Percentiles rank a stretch among this genome's conserved stretches.
Conservation (phyloP, 1,140 invertebrate species). For the Magallana ariakensis region DNA sequence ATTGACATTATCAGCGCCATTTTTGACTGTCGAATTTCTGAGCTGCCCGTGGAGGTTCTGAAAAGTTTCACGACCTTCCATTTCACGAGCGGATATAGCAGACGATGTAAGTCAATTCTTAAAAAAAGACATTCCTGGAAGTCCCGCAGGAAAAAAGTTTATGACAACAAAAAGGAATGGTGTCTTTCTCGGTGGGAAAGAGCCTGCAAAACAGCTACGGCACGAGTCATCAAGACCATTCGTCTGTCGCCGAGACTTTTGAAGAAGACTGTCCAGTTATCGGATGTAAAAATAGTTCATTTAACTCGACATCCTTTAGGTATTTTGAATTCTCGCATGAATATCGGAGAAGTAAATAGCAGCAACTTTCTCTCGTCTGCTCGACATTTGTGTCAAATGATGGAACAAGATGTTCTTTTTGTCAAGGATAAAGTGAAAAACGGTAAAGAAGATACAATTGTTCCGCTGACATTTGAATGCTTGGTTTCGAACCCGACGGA, state of each 20-base stretch:
- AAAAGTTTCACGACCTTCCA: conserved; percentile 36
- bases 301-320: conserved; percentile 49
- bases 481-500: not conserved
- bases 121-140: not conserved
- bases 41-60: conserved; percentile 1
- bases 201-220: conserved; percentile 23
- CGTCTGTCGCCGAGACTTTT: conserved; percentile 38
- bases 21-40: conserved; percentile 35
- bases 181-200: conserved; percentile 39
- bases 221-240: conserved; percentile 47
- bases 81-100: conserved; percentile 28
- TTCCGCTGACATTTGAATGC: conserved; percentile 37
- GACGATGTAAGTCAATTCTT: conserved; percentile 14
- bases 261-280: not conserved
- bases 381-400: conserved; percentile 30
- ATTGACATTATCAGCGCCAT: not conserved
- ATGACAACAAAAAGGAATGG: conserved; percentile 18
- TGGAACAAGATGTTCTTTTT: conserved; percentile 19
- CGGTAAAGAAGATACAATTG: not conserved
- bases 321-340: conserved; percentile 45
- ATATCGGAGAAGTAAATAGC: conserved; percentile 12
- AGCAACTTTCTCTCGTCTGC: not conserved
- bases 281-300: conserved; percentile 50
- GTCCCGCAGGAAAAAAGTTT: conserved; percentile 11
- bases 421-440: not conserved